Percentiles rank a stretch among this genome's conserved stretches.
Evolutionary conservation across 1,140 invertebrate species (phyloP).

Genomic region (Ooceraea biroi): DNA sequence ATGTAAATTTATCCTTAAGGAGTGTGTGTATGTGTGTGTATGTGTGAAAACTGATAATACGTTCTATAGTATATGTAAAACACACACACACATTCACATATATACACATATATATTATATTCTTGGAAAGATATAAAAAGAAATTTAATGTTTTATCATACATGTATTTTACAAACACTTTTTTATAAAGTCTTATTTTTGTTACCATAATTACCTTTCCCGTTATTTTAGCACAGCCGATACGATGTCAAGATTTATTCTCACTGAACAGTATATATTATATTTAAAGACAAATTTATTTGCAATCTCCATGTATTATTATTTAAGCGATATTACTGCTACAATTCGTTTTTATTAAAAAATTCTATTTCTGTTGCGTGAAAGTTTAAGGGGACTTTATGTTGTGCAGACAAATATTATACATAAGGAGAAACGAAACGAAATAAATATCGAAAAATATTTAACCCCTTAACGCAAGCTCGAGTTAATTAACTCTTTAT

Average conservation of each 20-base stretch:
- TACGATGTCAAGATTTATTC: not conserved
- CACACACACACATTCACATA: conserved; percentile 31
- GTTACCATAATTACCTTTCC: conserved; percentile 57
- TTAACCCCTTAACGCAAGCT: too few species aligned
- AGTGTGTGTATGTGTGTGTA: conserved; percentile 68
- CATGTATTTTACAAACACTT: conserved; percentile 68
- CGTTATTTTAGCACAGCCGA: conserved; percentile 6
- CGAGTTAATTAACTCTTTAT: too few species aligned
- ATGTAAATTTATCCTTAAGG: conserved; percentile 58
- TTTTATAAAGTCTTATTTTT: conserved; percentile 70
- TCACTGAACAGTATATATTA: not conserved
- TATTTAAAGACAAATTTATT: too few species aligned
- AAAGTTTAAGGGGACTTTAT: too few species aligned
- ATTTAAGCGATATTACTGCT: too few species aligned
- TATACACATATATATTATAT: conserved; percentile 72
- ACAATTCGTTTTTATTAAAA: too few species aligned
- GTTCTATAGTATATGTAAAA: conserved; percentile 39
- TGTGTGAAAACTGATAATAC: conserved; percentile 64
- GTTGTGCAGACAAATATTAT: too few species aligned
- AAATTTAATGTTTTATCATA: conserved; percentile 76
- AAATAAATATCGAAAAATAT: too few species aligned
- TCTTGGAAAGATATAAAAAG: conserved; percentile 76
- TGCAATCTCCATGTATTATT: too few species aligned
- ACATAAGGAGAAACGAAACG: too few species aligned
- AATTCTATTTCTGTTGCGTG: too few species aligned